phyloP scores from a whole-genome alignment of 1,140 invertebrate genomes.

The Zaprionus tsacasi region DNA sequence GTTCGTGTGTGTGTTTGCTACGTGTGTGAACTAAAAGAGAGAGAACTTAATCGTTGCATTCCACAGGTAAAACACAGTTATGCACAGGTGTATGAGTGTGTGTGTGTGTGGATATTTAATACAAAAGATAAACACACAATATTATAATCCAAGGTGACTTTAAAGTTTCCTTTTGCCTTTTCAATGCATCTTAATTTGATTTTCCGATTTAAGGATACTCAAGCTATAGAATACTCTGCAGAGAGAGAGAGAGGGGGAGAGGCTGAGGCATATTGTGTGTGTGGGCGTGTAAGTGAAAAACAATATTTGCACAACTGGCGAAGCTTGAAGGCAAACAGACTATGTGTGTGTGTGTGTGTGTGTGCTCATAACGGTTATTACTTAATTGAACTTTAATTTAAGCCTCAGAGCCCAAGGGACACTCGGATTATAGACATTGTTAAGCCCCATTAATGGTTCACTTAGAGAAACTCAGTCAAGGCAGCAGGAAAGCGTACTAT shows the following conservation, averaged over 20 bases:
- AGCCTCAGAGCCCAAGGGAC: conserved; percentile 1
- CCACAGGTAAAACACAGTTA: conserved; percentile 38
- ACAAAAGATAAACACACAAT: not conserved
- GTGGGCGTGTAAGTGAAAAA: conserved; percentile 61
- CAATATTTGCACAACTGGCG: conserved; percentile 73
- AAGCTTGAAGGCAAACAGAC: conserved; percentile 40
- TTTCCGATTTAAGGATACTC: conserved; percentile 62
- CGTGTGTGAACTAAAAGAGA: not conserved
- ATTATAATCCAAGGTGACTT: conserved; percentile 5
- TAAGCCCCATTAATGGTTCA: not conserved
- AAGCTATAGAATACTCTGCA: conserved; percentile 16
- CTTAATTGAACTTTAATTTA: conserved; percentile 67
- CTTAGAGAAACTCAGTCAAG: not conserved
- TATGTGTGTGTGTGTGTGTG: conserved; percentile 21
- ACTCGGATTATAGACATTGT: not conserved
- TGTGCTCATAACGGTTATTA: conserved; percentile 58
- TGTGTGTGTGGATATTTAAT: not conserved
- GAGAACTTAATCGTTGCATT: conserved; percentile 16
- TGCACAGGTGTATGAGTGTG: not conserved
- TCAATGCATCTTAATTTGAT: conserved; percentile 65
- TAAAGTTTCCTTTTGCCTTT: conserved; percentile 8
- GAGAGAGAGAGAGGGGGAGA: not conserved
- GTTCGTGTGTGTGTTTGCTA: not conserved
- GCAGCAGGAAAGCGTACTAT: not conserved
- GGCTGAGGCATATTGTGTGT: not conserved